Percentiles rank a stretch among this genome's conserved stretches.
These are phyloP conservation scores for Tiliqua scincoides DNA, from an alignment of 2,113 vertebrate species.

Conservation along the genomic window DNA sequence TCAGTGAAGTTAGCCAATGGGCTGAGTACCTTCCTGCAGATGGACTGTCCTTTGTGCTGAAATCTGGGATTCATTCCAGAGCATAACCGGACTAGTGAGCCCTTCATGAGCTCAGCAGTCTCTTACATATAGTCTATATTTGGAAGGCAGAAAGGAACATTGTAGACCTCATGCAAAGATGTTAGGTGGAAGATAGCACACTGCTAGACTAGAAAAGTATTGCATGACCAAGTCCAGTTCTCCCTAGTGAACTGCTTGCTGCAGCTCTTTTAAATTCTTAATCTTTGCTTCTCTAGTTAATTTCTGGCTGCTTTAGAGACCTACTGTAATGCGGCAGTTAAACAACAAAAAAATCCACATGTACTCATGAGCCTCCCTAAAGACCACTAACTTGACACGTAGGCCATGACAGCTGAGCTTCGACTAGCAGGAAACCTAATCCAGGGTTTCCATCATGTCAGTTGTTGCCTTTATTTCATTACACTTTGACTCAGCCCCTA, in stretches of 20 bases:
- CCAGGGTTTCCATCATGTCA: slow-evolving; percentile 67
- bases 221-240: slow-evolving; percentile 22
- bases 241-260: slow-evolving; percentile 41
- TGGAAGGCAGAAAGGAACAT: background rate
- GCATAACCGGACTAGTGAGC: background rate
- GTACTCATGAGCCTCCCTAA: slow-evolving; percentile 79
- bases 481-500: slow-evolving; percentile 70
- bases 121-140: background rate
- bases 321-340: slow-evolving; percentile 66
- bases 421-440: slow-evolving; percentile 69
- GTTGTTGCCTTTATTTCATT: slow-evolving; percentile 77
- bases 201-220: slow-evolving; percentile 15
- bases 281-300: slow-evolving; percentile 64
- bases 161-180: background rate
- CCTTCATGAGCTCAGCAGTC: rapidly evolving
- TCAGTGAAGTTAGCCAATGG: background rate
- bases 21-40: background rate
- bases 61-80: background rate
- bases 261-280: slow-evolving; percentile 65
- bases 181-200: background rate
- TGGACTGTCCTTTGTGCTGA: background rate
- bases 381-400: slow-evolving; percentile 85
- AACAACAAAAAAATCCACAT: slow-evolving; percentile 75
- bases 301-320: slow-evolving; percentile 68
- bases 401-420: slow-evolving; percentile 58